A percentile compares a stretch with the other conserved stretches of the same genome.
Conservation (phyloP, 2,888 invertebrate species). For the Mactromeris polynyma region DNA sequence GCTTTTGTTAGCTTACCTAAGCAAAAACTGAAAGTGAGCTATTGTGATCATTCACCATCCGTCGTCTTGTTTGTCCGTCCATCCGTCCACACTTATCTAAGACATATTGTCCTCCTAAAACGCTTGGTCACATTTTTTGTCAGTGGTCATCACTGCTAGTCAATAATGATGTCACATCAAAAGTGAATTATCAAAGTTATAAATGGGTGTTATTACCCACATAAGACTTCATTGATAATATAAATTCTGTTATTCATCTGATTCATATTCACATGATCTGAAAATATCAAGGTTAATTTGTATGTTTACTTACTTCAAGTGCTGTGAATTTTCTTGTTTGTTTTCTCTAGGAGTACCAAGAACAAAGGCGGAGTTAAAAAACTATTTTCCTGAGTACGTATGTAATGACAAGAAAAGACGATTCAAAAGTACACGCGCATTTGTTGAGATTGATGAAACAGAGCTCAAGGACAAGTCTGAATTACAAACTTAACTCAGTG, state of each 20-base stretch:
- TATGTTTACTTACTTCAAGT: background rate
- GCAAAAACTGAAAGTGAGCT: background rate
- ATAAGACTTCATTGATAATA: too few relatives aligned
- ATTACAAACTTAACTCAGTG: too few relatives aligned
- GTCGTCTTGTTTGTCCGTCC: background rate
- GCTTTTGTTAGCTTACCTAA: background rate
- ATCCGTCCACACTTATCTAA: background rate
- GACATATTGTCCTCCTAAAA: background rate
- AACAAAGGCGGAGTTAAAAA: background rate
- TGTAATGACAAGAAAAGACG: background rate
- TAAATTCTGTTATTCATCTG: background rate
- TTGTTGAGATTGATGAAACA: slow-evolving; percentile 3
- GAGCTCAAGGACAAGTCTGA: background rate
- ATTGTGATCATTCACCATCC: background rate
- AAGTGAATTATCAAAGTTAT: too few relatives aligned
- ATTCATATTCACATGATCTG: background rate
- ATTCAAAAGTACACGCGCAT: background rate
- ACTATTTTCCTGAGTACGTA: background rate
- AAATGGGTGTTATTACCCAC: too few relatives aligned
- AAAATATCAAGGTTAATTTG: background rate
- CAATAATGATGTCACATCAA: background rate
- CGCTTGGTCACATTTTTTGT: background rate
- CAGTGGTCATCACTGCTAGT: background rate
- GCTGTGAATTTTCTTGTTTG: background rate
- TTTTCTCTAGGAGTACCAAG: background rate